Percentiles rank a stretch among this genome's conserved stretches.
These are phyloP conservation scores for Stomatorhinus walkeri DNA, from an alignment of 2,797 vertebrate genomes.

Conservation along the genomic window DNA sequence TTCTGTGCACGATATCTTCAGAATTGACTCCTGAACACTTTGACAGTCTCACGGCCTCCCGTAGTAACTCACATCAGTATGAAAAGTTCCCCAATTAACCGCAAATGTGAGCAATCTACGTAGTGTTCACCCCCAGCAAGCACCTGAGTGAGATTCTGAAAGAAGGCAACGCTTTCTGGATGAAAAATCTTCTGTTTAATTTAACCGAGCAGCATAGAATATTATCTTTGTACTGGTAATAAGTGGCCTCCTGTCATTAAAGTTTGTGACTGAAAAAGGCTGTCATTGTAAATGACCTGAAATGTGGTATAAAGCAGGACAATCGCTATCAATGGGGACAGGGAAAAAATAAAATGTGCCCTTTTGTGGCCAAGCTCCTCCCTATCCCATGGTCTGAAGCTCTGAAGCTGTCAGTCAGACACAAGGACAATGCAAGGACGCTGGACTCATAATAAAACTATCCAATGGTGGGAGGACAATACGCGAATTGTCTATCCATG, in stretches of 20 bases:
- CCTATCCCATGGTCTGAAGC: slow-evolving; percentile 43
- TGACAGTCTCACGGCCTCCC: slow-evolving; percentile 36
- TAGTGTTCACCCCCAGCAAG: neutral
- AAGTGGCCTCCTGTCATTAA: neutral
- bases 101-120: neutral
- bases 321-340: neutral
- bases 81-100: neutral
- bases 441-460: slow-evolving; percentile 52
- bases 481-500: slow-evolving; percentile 48
- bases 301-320: neutral
- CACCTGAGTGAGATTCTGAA: neutral
- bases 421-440: slow-evolving; percentile 48
- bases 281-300: neutral
- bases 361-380: neutral
- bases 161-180: neutral
- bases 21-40: slow-evolving; percentile 42
- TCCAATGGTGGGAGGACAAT: slow-evolving; percentile 48
- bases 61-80: slow-evolving; percentile 32
- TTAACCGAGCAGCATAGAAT: neutral
- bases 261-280: neutral
- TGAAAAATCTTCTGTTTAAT: neutral
- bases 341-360: neutral
- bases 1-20: slow-evolving; percentile 45
- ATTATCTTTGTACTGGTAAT: neutral
- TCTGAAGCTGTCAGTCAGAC: slow-evolving; percentile 55